These are phyloP conservation scores for Pterostichus niger DNA, from an alignment of 2,888 invertebrate genomes.

Conservation along the genomic window DNA sequence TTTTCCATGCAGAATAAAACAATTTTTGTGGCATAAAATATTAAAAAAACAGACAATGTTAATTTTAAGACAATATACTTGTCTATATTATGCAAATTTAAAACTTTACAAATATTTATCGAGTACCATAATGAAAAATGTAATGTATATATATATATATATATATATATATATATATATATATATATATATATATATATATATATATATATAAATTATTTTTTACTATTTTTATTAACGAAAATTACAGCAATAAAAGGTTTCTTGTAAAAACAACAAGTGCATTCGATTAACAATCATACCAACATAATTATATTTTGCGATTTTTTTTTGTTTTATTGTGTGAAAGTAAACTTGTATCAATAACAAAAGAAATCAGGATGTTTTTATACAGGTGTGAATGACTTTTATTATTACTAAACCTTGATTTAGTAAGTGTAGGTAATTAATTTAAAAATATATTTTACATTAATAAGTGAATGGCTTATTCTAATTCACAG, in stretches of 20 bases:
- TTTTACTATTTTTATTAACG: slow-evolving; percentile 2
- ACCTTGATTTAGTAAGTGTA: slow-evolving; percentile 18
- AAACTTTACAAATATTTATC: slow-evolving; percentile 18
- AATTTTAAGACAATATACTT: neutral
- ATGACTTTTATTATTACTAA: slow-evolving; percentile 23
- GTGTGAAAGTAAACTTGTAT: neutral
- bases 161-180: too few species aligned
- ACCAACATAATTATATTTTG: neutral
- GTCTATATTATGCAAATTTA: neutral
- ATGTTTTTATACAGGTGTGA: slow-evolving; percentile 1
- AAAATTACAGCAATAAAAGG: neutral
- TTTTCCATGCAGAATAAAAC: neutral
- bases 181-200: too few species aligned
- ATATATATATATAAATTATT: too few species aligned
- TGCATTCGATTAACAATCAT: neutral
- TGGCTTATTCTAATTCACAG: slow-evolving; percentile 44
- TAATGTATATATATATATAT: too few species aligned
- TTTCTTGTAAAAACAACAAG: neutral
- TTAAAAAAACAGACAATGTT: neutral
- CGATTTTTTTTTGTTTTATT: neutral
- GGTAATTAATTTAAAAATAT: slow-evolving; percentile 35
- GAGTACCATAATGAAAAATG: slow-evolving; percentile 1
- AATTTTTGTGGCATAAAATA: slow-evolving; percentile 19
- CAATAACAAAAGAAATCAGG: slow-evolving; percentile 43
- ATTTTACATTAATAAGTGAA: slow-evolving; percentile 40